Evolutionary conservation across 1,140 invertebrate species (phyloP).

Genomic region (Amphibalanus amphitrite): DNA sequence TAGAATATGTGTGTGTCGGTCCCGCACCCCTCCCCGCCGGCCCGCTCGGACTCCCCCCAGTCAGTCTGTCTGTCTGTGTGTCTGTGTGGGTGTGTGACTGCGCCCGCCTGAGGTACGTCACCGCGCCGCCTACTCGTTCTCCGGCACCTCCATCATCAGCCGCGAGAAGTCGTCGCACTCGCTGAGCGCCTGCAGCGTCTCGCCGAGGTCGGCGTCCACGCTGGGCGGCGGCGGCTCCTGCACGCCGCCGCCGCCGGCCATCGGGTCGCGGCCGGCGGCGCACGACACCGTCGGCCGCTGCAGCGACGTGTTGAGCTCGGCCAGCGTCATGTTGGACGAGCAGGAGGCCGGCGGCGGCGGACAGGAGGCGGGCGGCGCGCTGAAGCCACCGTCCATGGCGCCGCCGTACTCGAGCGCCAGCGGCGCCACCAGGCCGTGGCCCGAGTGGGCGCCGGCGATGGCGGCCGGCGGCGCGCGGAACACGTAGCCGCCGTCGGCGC

Average conservation of each 20-base stretch:
- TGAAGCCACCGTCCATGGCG: constrained; percentile 13
- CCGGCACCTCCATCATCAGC: neutral
- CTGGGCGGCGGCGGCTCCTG: constrained; percentile 12
- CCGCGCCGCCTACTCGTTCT: neutral
- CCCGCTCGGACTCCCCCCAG: no score
- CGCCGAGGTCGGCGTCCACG: constrained; percentile 5
- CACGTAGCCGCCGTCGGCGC: constrained; percentile 5
- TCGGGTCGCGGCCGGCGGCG: constrained; percentile 16
- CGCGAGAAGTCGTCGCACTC: neutral
- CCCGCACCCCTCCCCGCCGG: no score
- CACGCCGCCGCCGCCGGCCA: constrained; percentile 11
- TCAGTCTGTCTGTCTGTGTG: neutral
- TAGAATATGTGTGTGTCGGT: no score
- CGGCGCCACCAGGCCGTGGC: constrained; percentile 16
- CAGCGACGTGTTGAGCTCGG: constrained; percentile 16
- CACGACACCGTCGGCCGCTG: constrained; percentile 12
- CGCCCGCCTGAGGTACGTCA: no score
- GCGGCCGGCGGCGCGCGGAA: constrained; percentile 14
- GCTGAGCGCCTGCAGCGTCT: neutral
- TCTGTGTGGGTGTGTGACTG: neutral
- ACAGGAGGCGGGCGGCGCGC: constrained; percentile 1
- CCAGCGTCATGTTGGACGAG: constrained; percentile 6
- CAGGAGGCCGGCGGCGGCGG: constrained; percentile 6
- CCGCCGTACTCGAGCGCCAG: constrained; percentile 12
- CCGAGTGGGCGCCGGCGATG: constrained; percentile 11